A percentile compares a stretch with the other conserved stretches of the same genome.
phyloP scores from a whole-genome alignment of 2,888 invertebrate genomes.

The Synergus japonicus region DNA sequence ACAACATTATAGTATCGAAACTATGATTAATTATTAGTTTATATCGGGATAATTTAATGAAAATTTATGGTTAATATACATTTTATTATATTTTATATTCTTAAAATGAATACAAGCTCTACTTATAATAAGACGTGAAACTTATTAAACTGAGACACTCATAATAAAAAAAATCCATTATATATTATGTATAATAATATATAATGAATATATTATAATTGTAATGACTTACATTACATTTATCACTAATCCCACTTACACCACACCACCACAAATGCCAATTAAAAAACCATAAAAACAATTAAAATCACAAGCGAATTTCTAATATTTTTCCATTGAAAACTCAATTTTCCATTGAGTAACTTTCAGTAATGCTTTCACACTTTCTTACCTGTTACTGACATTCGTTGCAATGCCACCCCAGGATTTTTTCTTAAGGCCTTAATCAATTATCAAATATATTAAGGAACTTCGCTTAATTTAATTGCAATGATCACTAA shows the following conservation, averaged over 20 bases:
- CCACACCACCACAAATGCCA: background rate
- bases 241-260: background rate
- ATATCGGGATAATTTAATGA: no score
- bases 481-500: slow-evolving; percentile 1
- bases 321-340: background rate
- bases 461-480: background rate
- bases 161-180: no score
- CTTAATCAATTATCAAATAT: background rate
- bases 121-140: no score
- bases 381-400: slow-evolving; percentile 60
- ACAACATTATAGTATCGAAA: no score
- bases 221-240: no score
- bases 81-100: no score
- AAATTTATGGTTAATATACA: no score
- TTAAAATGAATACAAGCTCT: no score
- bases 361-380: slow-evolving; percentile 26
- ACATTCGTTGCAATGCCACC: slow-evolving; percentile 53
- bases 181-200: no score
- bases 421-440: background rate
- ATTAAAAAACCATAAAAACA: background rate
- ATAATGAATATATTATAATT: no score
- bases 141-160: no score
- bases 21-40: no score
- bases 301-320: slow-evolving; percentile 2
- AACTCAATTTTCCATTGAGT: background rate